Conservation (phyloP, 2,888 invertebrate species). For the Caenorhabditis wallacei region DNA sequence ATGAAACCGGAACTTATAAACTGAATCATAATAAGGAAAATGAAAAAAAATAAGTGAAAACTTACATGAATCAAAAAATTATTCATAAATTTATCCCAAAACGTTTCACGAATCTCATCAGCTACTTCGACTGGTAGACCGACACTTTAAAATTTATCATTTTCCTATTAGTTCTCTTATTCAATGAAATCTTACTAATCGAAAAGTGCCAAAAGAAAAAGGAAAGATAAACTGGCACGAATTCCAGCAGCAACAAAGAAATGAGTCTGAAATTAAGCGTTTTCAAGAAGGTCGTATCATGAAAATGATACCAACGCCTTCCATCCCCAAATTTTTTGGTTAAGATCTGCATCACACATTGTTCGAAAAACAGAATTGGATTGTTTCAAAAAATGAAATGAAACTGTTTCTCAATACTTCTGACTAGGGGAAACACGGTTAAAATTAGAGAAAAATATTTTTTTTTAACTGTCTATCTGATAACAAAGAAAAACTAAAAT, state of each 20-base stretch:
- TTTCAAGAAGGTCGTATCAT: neutral
- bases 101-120: conserved; percentile 7
- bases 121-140: conserved; percentile 7
- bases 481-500: neutral
- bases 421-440: too few relatives aligned
- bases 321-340: conserved; percentile 27
- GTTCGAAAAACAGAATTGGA: neutral
- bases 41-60: too few relatives aligned
- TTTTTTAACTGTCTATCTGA: neutral
- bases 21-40: neutral
- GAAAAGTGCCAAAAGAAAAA: conserved; percentile 11
- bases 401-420: neutral
- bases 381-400: neutral
- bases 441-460: too few relatives aligned
- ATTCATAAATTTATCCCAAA: conserved; percentile 21
- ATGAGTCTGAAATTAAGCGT: conserved; percentile 10
- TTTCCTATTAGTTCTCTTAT: neutral
- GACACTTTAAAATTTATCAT: neutral
- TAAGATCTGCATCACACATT: conserved; percentile 24
- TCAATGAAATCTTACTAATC: conserved; percentile 11
- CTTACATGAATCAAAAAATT: conserved; percentile 22
- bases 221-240: conserved; percentile 2
- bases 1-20: conserved; percentile 4
- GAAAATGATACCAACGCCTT: neutral
- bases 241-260: conserved; percentile 17